Base-by-base conservation (phyloP, 2,797 vertebrate species). In the Spea hammondii region DNA sequence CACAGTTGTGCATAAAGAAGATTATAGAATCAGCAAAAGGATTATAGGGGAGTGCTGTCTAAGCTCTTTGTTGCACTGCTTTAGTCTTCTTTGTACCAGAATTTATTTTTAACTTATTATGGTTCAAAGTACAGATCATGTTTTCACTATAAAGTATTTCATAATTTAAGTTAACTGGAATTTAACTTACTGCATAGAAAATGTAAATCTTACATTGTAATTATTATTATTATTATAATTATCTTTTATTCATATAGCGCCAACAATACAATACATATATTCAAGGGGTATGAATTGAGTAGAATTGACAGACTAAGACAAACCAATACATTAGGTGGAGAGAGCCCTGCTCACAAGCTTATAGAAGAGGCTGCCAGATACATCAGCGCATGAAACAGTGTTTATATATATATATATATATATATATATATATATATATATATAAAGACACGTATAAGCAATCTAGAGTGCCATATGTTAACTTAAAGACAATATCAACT, bases 21-120 rank as follows among this genome's bases (percentile, higher is more conserved):
- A 72, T 72, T 72, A 59, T n/a, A 51, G 70, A 45, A 59, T 46
- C 54, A 72, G 44, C 53, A 72, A 47, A 32, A 57, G 51, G 50
- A 70, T 70, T 70, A 70, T 53, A 54, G 44, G 50, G 45, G 10
- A 11, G 9, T 54, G 69, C 17, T 55, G 4, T 54, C 14, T 53
- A 54, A 54, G 49, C 68, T 70, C 49, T 32, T 14, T 70, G 46
- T 68, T 65, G 5, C 45, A 68, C 5, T 68, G 65, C 65, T 68
- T 67, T 14, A 12, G 9, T 47, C 65, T 12, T 67, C 47, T 67
- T 68, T 68, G 12, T 49, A 49, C 32, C 32, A 68, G 7, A 68
- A 50, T 49, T 68, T 44, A 1, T 49, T 68, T 68, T 64, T 44
- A 64, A 64, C 12, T 59, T 10, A 12, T 59, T 59, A 59, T 12